Conservation (phyloP, 1,140 invertebrate genomes). For the Dryas iulia region DNA sequence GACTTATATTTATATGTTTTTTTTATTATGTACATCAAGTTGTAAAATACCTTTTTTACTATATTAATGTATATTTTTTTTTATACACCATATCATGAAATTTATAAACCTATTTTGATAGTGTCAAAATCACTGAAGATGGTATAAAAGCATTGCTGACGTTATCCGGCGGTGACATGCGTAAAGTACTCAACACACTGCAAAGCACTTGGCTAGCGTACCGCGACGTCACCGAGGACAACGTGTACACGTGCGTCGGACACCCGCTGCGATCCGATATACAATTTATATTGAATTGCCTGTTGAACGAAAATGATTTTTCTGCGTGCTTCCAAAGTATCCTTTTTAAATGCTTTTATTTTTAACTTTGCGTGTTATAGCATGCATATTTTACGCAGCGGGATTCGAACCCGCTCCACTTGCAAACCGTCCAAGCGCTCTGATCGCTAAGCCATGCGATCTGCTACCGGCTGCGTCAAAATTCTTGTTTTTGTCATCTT, state of each 20-base stretch:
- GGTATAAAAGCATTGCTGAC: slow-evolving; percentile 95
- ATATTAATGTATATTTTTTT: no score
- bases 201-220: slow-evolving; percentile 96
- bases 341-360: slow-evolving; percentile 62
- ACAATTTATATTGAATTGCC: slow-evolving; percentile 92
- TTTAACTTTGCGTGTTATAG: background rate
- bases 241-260: slow-evolving; percentile 97
- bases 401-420: no score
- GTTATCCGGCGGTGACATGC: slow-evolving; percentile 98
- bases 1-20: no score
- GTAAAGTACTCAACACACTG: slow-evolving; percentile 97
- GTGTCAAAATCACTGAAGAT: slow-evolving; percentile 92
- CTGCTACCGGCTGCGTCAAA: no score
- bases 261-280: slow-evolving; percentile 96
- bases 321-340: slow-evolving; percentile 91
- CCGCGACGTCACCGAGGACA: slow-evolving; percentile 92
- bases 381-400: no score
- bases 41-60: no score
- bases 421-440: no score
- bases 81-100: no score
- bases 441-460: no score
- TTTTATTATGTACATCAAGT: no score
- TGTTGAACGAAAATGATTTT: slow-evolving; percentile 93
- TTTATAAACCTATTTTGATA: no score
- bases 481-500: no score